These are phyloP conservation scores for Channallabes apus DNA, from an alignment of 2,797 vertebrate species.

Conservation along the genomic window DNA sequence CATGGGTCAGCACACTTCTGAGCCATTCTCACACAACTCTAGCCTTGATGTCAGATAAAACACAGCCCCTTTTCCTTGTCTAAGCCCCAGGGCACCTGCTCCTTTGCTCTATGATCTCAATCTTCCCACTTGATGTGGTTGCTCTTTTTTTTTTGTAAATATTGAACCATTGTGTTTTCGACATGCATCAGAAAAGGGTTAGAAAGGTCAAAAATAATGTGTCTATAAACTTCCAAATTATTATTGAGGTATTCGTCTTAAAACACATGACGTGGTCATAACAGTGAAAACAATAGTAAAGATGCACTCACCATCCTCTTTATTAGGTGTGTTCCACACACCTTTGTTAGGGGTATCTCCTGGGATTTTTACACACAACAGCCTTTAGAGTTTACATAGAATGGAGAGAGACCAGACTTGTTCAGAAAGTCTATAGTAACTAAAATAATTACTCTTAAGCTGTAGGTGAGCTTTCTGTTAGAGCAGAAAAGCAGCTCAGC, in stretches of 20 bases:
- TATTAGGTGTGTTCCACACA: too few relatives aligned
- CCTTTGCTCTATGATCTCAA: neutral
- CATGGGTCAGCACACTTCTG: slow-evolving; percentile 51
- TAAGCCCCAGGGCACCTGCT: slow-evolving; percentile 19
- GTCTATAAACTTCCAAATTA: neutral
- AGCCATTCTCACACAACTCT: slow-evolving; percentile 43
- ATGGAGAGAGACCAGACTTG: neutral
- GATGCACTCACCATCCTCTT: neutral
- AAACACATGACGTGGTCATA: neutral
- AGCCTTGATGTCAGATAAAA: slow-evolving; percentile 53
- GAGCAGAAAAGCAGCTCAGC: neutral
- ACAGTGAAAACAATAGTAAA: neutral
- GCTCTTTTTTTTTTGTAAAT: slow-evolving; percentile 35
- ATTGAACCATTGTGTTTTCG: slow-evolving; percentile 9
- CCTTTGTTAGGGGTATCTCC: too few relatives aligned
- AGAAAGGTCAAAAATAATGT: neutral
- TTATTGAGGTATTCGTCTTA: neutral
- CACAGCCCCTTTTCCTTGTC: slow-evolving; percentile 32
- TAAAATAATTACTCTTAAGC: too few relatives aligned
- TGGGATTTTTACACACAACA: too few relatives aligned
- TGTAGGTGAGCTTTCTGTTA: too few relatives aligned
- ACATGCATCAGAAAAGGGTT: neutral
- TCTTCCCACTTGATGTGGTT: slow-evolving; percentile 4
- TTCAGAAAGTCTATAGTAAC: too few relatives aligned
- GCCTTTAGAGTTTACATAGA: too few relatives aligned